Percentiles rank a stretch among this genome's conserved stretches.
phyloP scores from a whole-genome alignment of 2,113 vertebrate species.

The Microtus richardsoni region DNA sequence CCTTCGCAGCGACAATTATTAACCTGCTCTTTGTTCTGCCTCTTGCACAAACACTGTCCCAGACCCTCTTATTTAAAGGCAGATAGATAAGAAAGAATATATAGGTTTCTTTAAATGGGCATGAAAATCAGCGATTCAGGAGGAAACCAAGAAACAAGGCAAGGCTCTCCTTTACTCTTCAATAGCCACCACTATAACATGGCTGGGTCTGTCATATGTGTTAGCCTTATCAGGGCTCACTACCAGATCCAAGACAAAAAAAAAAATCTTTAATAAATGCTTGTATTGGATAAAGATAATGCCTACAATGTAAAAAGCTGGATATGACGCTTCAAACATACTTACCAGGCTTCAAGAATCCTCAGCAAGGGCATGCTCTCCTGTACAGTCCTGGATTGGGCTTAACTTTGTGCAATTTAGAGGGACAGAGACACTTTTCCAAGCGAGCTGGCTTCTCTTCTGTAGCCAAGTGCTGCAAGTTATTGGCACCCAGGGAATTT shows the following conservation, averaged over 20 bases:
- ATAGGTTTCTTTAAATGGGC: neutral
- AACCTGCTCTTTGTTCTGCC: constrained; percentile 43
- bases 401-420: neutral
- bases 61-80: constrained; percentile 3
- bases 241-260: neutral
- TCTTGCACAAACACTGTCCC: neutral
- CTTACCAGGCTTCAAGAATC: neutral
- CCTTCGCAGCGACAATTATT: neutral
- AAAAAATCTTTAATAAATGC: neutral
- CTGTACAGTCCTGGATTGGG: neutral
- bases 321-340: neutral
- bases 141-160: neutral
- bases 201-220: neutral
- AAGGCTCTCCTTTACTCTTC: neutral
- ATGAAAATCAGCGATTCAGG: neutral
- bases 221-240: neutral
- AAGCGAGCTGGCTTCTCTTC: neutral
- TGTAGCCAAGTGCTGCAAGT: neutral
- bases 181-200: neutral
- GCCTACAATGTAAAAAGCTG: neutral
- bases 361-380: neutral
- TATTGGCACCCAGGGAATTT: neutral
- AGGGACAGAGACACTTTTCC: neutral
- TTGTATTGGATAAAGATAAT: neutral
- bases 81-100: neutral